phyloP scores from a whole-genome alignment of 2,113 vertebrate species.

The Brachirus orientalis region DNA sequence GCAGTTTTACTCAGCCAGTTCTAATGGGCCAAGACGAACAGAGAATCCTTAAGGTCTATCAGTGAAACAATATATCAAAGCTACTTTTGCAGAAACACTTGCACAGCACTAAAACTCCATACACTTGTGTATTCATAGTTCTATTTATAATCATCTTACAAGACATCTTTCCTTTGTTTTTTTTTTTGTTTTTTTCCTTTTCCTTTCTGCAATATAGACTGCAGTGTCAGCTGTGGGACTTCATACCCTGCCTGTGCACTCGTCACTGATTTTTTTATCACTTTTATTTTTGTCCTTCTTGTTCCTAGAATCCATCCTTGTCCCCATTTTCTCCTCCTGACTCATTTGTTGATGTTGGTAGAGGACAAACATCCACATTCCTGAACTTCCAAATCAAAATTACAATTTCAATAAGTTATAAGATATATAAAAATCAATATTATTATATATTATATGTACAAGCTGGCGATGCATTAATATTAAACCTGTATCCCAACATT shows the following conservation, averaged over 20 bases:
- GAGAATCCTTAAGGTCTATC: constrained; percentile 49
- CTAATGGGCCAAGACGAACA: constrained; percentile 51
- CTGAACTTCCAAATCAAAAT: no score
- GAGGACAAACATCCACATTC: constrained; percentile 57
- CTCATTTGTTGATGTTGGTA: constrained; percentile 27
- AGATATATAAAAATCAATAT: no score
- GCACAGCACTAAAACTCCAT: constrained; percentile 62
- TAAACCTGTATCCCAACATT: no score
- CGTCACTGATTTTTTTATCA: constrained; percentile 11
- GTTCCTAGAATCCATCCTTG: constrained; percentile 23
- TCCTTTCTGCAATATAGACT: constrained; percentile 25
- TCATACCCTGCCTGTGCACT: constrained; percentile 49
- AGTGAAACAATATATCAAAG: constrained; percentile 45
- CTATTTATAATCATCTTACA: constrained; percentile 55
- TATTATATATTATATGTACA: no score
- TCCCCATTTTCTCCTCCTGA: constrained; percentile 32
- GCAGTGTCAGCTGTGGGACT: constrained; percentile 38
- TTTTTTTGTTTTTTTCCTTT: constrained; percentile 38
- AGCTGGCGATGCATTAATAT: no score
- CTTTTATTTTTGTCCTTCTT: constrained; percentile 24
- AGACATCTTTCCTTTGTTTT: not conserved
- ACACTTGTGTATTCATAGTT: constrained; percentile 36
- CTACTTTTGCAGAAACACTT: constrained; percentile 52
- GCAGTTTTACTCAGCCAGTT: constrained; percentile 38
- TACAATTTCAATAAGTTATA: no score